Evolutionary conservation across 2,113 vertebrate species (phyloP).

Genomic region (Craseonycteris thonglongyai): DNA sequence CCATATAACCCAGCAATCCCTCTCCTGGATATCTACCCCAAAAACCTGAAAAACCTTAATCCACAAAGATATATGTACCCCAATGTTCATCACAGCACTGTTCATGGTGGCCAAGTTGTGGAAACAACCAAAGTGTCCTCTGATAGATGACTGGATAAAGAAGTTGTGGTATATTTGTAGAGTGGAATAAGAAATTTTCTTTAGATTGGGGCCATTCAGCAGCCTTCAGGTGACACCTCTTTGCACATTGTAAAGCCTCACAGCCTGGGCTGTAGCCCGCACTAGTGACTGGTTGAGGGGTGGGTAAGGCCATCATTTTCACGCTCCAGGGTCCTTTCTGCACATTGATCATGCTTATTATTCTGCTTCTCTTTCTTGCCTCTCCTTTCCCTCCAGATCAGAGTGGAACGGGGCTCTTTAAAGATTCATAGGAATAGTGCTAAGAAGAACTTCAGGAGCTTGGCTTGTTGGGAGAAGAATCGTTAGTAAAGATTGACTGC

Average conservation of each 20-base stretch:
- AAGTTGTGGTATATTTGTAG: too few species aligned
- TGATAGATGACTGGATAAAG: too few species aligned
- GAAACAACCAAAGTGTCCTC: too few species aligned
- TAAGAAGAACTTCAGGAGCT: background rate
- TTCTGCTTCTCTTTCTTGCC: background rate
- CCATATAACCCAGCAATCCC: too few species aligned
- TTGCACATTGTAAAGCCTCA: background rate
- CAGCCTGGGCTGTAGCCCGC: background rate
- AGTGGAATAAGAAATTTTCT: background rate
- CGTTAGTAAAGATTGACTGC: background rate
- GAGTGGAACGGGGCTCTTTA: background rate
- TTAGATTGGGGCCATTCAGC: background rate
- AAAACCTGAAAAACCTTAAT: too few species aligned
- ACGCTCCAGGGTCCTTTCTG: background rate
- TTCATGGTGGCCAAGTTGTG: too few species aligned
- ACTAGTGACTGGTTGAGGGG: background rate
- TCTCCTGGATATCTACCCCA: too few species aligned
- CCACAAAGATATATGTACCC: too few species aligned
- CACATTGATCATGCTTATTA: background rate
- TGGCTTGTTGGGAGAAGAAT: background rate
- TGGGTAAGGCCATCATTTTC: background rate
- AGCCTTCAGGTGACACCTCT: background rate
- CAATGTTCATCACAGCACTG: too few species aligned
- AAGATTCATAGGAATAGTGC: conserved; percentile 6
- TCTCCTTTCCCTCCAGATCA: background rate